Evolutionary conservation across 1,140 invertebrate genomes (phyloP).

Genomic region (Coptotermes formosanus): DNA sequence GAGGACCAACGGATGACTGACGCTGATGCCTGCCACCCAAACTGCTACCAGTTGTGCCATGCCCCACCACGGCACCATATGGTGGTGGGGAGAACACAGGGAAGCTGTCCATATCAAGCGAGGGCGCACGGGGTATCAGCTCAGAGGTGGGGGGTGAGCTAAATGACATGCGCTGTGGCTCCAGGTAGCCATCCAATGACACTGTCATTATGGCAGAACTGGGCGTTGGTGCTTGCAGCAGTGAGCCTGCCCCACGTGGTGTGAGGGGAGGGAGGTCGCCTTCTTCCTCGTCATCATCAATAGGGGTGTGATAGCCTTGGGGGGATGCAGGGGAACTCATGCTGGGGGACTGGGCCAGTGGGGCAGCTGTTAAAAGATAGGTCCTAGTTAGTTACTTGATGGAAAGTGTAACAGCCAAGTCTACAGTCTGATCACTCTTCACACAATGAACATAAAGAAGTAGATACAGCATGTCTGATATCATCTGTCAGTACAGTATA

Average conservation of each 20-base stretch:
- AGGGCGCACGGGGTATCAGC: constrained; percentile 52
- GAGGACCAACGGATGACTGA: constrained; percentile 53
- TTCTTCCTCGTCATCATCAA: constrained; percentile 42
- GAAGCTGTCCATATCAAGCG: constrained; percentile 71
- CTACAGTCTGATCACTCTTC: not conserved
- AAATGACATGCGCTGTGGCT: constrained; percentile 73
- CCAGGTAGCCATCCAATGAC: constrained; percentile 81
- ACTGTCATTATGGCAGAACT: constrained; percentile 81
- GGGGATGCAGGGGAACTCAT: constrained; percentile 59
- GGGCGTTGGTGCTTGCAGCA: constrained; percentile 68
- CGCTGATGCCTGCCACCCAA: constrained; percentile 47
- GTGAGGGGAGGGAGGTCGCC: constrained; percentile 52
- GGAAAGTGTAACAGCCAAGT: not conserved
- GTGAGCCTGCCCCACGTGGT: constrained; percentile 50
- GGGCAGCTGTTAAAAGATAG: constrained; percentile 45
- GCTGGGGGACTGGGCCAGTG: constrained; percentile 57
- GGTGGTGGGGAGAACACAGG: constrained; percentile 82
- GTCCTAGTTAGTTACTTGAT: constrained; percentile 39
- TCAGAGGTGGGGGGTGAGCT: constrained; percentile 69
- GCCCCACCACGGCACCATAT: constrained; percentile 49
- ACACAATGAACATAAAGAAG: not conserved
- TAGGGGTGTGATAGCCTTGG: constrained; percentile 65
- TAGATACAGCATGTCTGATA: too few species aligned
- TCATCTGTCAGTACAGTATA: not conserved
- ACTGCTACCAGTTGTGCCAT: constrained; percentile 34